A percentile compares a stretch with the other conserved stretches of the same genome.
Conservation (phyloP, 2,797 vertebrate species). For the Setipinna tenuifilis region DNA sequence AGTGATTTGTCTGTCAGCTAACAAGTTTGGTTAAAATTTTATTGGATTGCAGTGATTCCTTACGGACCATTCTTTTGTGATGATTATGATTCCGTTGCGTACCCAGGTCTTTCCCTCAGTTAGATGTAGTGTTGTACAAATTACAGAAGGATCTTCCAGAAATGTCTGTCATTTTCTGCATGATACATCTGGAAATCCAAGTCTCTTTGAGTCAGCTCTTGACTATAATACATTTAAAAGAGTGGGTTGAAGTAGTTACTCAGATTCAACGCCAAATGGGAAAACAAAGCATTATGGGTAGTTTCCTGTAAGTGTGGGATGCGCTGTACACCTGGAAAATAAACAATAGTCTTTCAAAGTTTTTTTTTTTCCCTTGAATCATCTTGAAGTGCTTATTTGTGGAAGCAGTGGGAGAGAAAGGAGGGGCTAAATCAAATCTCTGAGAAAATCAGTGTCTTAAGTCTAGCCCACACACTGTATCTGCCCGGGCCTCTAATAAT, state of each 20-base stretch:
- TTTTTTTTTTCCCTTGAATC: slow-evolving; percentile 34
- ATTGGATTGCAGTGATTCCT: neutral
- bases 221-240: neutral
- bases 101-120: neutral
- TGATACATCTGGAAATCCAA: neutral
- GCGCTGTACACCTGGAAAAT: neutral
- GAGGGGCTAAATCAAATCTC: slow-evolving; percentile 41
- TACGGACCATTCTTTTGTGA: neutral
- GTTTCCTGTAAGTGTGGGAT: neutral
- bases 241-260: neutral
- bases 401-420: slow-evolving; percentile 25
- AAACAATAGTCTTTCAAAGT: neutral
- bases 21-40: neutral
- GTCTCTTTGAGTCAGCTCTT: neutral
- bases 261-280: neutral
- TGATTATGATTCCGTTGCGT: neutral
- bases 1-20: neutral
- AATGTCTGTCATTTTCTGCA: neutral
- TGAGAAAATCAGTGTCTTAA: slow-evolving; percentile 43
- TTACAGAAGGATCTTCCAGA: neutral
- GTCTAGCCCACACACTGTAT: slow-evolving; percentile 35
- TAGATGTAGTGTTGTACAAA: neutral
- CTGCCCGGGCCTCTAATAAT: slow-evolving; percentile 4
- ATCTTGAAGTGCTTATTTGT: slow-evolving; percentile 37
- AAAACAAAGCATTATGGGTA: neutral